These are phyloP conservation scores for Semibalanus balanoides DNA, from an alignment of 1,140 invertebrate species.

Conservation along the genomic window DNA sequence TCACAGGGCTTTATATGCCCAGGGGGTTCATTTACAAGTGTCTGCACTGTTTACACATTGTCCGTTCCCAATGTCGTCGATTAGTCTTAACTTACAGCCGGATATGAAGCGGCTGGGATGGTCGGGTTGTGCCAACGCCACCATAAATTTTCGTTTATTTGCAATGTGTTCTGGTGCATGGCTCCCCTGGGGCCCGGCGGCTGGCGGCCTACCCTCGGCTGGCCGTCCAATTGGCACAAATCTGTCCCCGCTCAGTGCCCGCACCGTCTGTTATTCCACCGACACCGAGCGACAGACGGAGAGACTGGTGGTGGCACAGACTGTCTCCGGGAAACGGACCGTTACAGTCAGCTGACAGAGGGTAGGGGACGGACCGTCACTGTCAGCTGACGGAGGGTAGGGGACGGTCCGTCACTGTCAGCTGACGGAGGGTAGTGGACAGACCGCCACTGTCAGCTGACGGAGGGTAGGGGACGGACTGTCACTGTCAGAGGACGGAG, in stretches of 20 bases:
- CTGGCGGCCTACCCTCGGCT: not conserved
- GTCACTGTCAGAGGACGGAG: too few relatives aligned
- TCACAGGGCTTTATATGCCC: not conserved
- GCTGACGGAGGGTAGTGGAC: too few relatives aligned
- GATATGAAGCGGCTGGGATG: not conserved
- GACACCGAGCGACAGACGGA: not conserved
- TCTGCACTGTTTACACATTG: not conserved
- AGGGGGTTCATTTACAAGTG: not conserved
- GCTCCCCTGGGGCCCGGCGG: too few relatives aligned
- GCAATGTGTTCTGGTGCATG: not conserved
- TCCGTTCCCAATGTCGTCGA: not conserved
- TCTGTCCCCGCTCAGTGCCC: not conserved
- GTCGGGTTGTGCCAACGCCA: not conserved
- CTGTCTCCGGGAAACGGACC: too few relatives aligned
- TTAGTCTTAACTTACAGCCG: not conserved
- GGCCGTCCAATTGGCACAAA: not conserved
- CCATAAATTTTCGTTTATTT: slow-evolving; percentile 3
- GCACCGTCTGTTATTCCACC: not conserved
- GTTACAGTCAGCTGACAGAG: too few relatives aligned
- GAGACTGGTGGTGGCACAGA: too few relatives aligned
- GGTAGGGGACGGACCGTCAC: too few relatives aligned
- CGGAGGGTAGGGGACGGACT: too few relatives aligned
- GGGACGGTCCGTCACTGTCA: too few relatives aligned
- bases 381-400: too few relatives aligned
- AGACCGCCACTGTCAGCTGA: too few relatives aligned